phyloP scores from a whole-genome alignment of 2,113 vertebrate species.

The Craseonycteris thonglongyai region DNA sequence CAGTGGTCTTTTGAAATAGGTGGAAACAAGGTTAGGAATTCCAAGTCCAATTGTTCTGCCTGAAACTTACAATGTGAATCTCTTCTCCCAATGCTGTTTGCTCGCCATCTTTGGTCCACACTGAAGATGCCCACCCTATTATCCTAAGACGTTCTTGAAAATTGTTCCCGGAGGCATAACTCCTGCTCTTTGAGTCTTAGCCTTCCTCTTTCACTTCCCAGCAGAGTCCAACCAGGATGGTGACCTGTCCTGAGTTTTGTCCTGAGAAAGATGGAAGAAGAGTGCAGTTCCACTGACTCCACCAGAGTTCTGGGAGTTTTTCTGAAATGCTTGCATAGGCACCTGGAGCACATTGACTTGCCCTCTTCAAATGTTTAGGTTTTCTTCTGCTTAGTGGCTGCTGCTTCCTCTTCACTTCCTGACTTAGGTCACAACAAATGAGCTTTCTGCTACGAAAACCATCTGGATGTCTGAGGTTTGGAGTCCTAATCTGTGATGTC shows the following conservation, averaged over 20 bases:
- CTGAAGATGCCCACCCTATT: background rate
- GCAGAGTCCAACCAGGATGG: background rate
- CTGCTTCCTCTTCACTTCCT: background rate
- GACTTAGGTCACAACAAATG: background rate
- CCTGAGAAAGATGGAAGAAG: background rate
- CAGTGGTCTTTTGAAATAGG: background rate
- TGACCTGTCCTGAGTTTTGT: background rate
- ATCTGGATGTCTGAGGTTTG: background rate
- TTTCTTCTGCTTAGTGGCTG: background rate
- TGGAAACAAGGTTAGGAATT: background rate
- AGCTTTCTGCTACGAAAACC: background rate
- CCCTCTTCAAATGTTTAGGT: background rate
- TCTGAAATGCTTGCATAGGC: background rate
- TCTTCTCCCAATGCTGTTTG: background rate
- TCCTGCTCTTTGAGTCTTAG: background rate
- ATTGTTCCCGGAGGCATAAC: background rate
- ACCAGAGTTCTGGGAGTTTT: background rate
- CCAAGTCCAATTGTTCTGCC: background rate
- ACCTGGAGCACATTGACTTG: background rate
- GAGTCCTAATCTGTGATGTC: background rate
- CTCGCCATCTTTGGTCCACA: background rate
- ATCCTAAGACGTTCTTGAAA: background rate
- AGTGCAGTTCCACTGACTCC: background rate
- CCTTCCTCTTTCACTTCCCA: background rate
- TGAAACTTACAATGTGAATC: background rate